Percentiles rank a stretch among this genome's conserved stretches.
These are phyloP conservation scores for Conger conger DNA, from an alignment of 2,113 vertebrate species.

Conservation along the genomic window DNA sequence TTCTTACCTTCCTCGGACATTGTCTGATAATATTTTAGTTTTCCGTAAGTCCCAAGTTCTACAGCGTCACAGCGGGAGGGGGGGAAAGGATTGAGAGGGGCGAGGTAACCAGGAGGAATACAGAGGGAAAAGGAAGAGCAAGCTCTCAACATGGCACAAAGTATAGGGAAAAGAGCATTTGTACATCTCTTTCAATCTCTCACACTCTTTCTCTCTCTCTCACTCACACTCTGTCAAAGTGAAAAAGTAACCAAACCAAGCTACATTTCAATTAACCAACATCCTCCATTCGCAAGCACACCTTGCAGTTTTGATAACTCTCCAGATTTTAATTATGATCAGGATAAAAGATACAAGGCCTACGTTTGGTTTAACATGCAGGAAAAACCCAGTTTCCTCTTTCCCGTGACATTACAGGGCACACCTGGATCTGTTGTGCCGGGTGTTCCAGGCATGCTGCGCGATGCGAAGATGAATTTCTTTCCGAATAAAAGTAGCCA, in stretches of 20 bases:
- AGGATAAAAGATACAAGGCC: no score
- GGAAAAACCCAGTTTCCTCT: neutral
- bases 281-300: neutral
- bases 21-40: conserved; percentile 99
- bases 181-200: conserved; percentile 28
- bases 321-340: neutral
- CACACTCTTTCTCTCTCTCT: no score
- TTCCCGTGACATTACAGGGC: neutral
- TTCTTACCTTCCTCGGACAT: conserved; percentile 99
- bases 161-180: conserved; percentile 28
- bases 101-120: conserved; percentile 71
- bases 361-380: neutral
- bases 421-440: neutral
- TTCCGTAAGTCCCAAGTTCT: conserved; percentile 99
- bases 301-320: neutral
- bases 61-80: conserved; percentile 97
- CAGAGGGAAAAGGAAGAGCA: conserved; percentile 56
- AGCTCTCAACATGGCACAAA: conserved; percentile 50
- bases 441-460: neutral
- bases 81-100: conserved; percentile 86
- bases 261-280: neutral
- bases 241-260: neutral
- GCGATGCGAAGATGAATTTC: neutral
- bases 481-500: neutral
- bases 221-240: neutral